Conservation (phyloP, 2,113 vertebrate species). For the Myiozetetes cayanensis region DNA sequence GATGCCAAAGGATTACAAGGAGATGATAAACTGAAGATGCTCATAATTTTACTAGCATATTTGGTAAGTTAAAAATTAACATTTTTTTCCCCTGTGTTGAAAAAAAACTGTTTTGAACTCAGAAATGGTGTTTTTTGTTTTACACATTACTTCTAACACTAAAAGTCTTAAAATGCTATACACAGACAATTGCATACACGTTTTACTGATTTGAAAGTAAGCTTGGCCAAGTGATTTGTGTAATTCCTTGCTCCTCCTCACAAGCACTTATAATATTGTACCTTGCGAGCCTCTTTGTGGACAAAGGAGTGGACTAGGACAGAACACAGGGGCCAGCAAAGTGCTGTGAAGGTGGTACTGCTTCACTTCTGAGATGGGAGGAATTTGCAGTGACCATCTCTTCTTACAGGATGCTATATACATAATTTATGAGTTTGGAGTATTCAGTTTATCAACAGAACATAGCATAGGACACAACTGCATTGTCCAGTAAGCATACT, state of each 20-base stretch:
- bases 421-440: not conserved
- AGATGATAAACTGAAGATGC: conserved; percentile 41
- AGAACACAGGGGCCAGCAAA: not conserved
- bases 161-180: not conserved
- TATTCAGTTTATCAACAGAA: not conserved
- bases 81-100: not conserved
- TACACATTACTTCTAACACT: not conserved
- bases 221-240: not conserved
- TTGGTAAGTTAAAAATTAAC: conserved; percentile 65
- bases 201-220: not conserved
- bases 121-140: not conserved
- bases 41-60: conserved; percentile 54
- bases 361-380: not conserved
- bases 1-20: conserved; percentile 20
- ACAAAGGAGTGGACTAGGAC: not conserved
- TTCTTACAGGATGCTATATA: not conserved
- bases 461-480: not conserved
- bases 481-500: not conserved
- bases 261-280: not conserved
- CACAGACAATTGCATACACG: not conserved
- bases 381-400: not conserved
- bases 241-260: not conserved
- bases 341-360: not conserved
- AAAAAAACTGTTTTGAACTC: not conserved
- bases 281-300: not conserved